Conservation (phyloP, 2,888 invertebrate species). For the Spialia ferax region DNA sequence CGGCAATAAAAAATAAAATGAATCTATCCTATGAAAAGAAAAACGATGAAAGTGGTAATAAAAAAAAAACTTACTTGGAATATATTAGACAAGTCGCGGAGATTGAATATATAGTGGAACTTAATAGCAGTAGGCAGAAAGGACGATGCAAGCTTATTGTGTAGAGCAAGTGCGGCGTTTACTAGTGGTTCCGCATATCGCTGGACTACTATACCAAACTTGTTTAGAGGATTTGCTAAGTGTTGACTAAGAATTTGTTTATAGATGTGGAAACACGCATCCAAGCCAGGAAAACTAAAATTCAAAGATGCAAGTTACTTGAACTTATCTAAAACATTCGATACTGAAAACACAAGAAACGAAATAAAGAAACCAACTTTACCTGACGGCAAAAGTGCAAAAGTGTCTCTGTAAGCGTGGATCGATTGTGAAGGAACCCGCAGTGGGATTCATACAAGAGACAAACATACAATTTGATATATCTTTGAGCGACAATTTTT, state of each 20-base stretch:
- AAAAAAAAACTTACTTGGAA: slow-evolving; percentile 90
- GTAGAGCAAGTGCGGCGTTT: slow-evolving; percentile 91
- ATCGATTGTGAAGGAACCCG: slow-evolving; percentile 97
- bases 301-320: background rate
- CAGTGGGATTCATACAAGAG: slow-evolving; percentile 98
- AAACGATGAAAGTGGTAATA: background rate
- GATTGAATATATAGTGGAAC: slow-evolving; percentile 97
- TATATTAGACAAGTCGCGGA: slow-evolving; percentile 96
- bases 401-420: slow-evolving; percentile 95
- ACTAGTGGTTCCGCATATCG: slow-evolving; percentile 89
- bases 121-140: slow-evolving; percentile 98
- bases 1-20: background rate
- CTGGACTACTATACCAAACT: slow-evolving; percentile 88
- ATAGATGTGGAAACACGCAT: slow-evolving; percentile 95
- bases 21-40: background rate
- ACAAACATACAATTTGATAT: slow-evolving; percentile 98
- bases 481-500: slow-evolving; percentile 94
- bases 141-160: slow-evolving; percentile 90
- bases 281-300: slow-evolving; percentile 92
- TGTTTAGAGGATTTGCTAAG: slow-evolving; percentile 88
- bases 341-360: background rate
- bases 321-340: background rate
- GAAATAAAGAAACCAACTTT: background rate
- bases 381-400: slow-evolving; percentile 94
- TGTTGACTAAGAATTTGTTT: slow-evolving; percentile 94